These are phyloP conservation scores for Synchiropus splendidus DNA, from an alignment of 2,113 vertebrate species.

Conservation along the genomic window DNA sequence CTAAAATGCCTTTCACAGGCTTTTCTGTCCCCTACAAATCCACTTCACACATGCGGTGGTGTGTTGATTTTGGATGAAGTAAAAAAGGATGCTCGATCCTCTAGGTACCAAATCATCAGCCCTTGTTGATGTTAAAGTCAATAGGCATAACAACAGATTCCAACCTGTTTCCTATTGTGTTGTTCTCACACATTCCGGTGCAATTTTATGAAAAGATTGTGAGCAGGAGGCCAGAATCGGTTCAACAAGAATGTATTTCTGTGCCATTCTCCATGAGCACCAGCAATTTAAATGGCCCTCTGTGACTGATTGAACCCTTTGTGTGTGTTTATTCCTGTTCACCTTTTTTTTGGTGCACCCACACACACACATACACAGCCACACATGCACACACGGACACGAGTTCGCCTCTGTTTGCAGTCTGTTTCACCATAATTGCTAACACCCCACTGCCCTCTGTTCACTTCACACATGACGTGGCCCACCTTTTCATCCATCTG, in stretches of 20 bases:
- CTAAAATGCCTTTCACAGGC: no score
- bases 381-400: conserved; percentile 13
- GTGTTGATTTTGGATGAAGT: no score
- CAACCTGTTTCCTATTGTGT: no score
- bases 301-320: not conserved
- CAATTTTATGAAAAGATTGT: conserved; percentile 2
- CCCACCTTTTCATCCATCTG: conserved; percentile 70
- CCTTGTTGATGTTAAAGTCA: no score
- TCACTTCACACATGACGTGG: conserved; percentile 64
- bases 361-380: conserved; percentile 4
- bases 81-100: no score
- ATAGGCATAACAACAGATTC: no score
- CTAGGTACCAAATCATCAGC: no score
- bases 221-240: not conserved
- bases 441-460: conserved; percentile 40
- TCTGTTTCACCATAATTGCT: conserved; percentile 52
- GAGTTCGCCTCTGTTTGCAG: conserved; percentile 40
- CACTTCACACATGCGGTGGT: conserved; percentile 10
- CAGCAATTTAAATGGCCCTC: conserved; percentile 8
- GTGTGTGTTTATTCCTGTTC: conserved; percentile 4
- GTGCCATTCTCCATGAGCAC: not conserved
- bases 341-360: conserved; percentile 5
- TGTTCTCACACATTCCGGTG: no score
- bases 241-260: not conserved
- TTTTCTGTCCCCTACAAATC: no score